Evolutionary conservation across 2,797 vertebrate species (phyloP), one percentile per base, ranked within the genome.

Genomic region (Chloroceryle amazona): DNA sequence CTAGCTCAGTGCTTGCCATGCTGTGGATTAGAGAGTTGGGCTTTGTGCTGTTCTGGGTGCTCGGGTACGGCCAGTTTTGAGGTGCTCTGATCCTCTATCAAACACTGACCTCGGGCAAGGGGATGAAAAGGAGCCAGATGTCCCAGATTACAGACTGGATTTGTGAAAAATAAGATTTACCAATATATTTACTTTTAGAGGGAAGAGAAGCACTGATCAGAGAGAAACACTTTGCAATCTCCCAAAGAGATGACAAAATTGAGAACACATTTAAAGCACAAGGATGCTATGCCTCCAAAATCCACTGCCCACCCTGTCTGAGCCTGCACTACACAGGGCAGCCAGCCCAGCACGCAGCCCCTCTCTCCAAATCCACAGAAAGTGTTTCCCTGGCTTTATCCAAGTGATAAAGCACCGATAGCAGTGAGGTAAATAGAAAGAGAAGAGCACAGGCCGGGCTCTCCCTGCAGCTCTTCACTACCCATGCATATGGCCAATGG

Each of bases 351-450:
- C 60, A 49, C n/a, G 1, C 33, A 10, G 57, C 44, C 37, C 35
- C 35, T n/a, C 61, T 11, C 72, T 74, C 57, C 63, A 35, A 13
- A 67, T 3, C 63, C 49, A 39, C 4, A 1, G 33, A 6, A 58
- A 46, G 37, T 1, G 0, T 46, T 67, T 54, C 70, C 60, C 49
- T 18, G 73, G 10, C 16, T 49, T 63, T 28, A 11, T 13, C 49
- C 7, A 5, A 44, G 29, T 0, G 1, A 18, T 26, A 33, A 33
- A 54, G 5, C 29, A 19, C 0, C 1, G 2, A 1, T 1, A 29
- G 37, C 8, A 2, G 0, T 5, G 1, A 35, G 73, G 15, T 41
- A 41, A 14, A 41, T 41, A 41, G 41, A 41, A 15, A 41, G 20
- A 68, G 44, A 67, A 26, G 68, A 9, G 60, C 29, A 3, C 2